Evolutionary conservation across 2,113 vertebrate species (phyloP).

Genomic region (Ophthalmolycus amberensis): DNA sequence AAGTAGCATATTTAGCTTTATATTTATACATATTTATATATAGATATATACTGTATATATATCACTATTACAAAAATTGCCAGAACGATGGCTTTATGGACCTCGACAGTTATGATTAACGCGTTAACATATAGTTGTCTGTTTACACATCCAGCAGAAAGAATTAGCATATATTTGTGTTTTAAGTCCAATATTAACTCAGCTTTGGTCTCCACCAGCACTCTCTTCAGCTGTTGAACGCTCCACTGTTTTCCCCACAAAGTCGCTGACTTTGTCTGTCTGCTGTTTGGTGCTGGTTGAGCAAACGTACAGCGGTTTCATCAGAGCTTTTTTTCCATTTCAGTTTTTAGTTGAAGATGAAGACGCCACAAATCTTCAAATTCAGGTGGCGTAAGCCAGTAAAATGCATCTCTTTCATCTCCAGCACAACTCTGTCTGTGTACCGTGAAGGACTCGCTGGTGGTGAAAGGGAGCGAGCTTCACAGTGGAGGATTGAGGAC

Average conservation of each 20-base stretch:
- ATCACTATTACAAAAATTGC: no score
- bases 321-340: not conserved
- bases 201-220: not conserved
- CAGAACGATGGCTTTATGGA: no score
- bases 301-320: not conserved
- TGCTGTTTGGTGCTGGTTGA: not conserved
- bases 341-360: no score
- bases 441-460: slow-evolving; percentile 8
- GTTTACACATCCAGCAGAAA: not conserved
- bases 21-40: not conserved
- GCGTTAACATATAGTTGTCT: not conserved
- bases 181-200: not conserved
- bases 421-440: slow-evolving; percentile 23
- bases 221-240: not conserved
- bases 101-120: no score
- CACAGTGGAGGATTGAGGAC: slow-evolving; percentile 45
- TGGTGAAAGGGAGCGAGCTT: slow-evolving; percentile 26
- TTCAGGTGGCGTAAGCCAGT: slow-evolving; percentile 4
- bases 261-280: not conserved
- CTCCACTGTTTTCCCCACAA: not conserved
- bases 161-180: not conserved
- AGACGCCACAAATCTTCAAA: slow-evolving; percentile 3
- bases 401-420: slow-evolving; percentile 23
- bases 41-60: no score
- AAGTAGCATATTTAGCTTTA: not conserved